phyloP scores from a whole-genome alignment of 2,113 vertebrate species.

The Trachemys scripta region DNA sequence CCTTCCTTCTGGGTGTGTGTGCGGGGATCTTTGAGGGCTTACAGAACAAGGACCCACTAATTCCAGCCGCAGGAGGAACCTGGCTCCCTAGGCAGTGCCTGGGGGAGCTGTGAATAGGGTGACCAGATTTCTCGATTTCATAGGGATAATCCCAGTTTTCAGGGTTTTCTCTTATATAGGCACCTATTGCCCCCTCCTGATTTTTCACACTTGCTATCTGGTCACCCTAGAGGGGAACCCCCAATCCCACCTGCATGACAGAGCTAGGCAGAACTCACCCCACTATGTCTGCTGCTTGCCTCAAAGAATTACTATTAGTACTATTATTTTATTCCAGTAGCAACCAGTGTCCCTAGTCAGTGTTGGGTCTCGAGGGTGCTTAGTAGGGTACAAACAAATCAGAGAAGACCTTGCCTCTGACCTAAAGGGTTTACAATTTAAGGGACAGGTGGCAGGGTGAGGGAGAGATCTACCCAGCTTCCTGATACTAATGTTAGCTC shows the following conservation, averaged over 20 bases:
- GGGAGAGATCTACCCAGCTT: neutral
- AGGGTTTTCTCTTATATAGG: neutral
- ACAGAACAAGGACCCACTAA: too few species aligned
- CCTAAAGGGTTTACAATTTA: neutral
- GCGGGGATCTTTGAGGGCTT: too few species aligned
- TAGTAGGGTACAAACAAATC: neutral
- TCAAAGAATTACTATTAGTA: neutral
- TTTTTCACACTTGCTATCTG: neutral
- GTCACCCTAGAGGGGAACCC: neutral
- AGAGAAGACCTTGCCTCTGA: neutral
- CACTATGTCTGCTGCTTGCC: neutral
- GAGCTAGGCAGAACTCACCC: neutral
- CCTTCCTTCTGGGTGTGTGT: too few species aligned
- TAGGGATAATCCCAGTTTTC: neutral
- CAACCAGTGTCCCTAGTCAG: neutral
- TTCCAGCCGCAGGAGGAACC: too few species aligned
- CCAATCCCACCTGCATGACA: neutral
- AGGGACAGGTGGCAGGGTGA: neutral
- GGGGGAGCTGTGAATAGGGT: neutral
- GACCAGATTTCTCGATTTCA: neutral
- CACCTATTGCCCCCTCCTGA: neutral
- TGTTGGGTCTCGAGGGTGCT: neutral
- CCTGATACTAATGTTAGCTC: neutral
- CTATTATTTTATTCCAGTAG: neutral
- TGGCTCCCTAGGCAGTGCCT: neutral